A percentile compares a stretch with the other conserved stretches of the same genome.
phyloP scores from a whole-genome alignment of 2,113 vertebrate genomes.

The Grallaria varia region DNA sequence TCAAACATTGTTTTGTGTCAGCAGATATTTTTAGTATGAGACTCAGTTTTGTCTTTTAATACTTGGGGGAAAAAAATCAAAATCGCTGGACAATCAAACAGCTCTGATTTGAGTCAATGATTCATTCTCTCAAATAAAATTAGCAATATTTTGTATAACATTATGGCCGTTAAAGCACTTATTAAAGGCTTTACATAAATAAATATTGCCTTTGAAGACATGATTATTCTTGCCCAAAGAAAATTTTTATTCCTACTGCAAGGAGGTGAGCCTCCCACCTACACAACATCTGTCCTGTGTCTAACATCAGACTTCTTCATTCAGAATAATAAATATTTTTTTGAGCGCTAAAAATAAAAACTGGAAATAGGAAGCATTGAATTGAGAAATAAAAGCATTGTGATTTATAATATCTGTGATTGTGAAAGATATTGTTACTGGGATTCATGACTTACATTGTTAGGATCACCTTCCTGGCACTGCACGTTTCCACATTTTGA shows the following conservation, averaged over 20 bases:
- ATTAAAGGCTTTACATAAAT: background rate
- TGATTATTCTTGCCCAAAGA: background rate
- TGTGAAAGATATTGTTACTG: background rate
- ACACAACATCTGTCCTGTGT: background rate
- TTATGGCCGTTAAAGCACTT: background rate
- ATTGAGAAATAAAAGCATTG: background rate
- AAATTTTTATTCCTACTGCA: background rate
- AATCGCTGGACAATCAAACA: background rate
- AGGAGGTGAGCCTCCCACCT: background rate
- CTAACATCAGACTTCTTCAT: background rate
- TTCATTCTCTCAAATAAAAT: background rate
- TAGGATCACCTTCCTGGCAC: background rate
- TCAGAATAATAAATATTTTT: background rate
- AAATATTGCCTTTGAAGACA: background rate
- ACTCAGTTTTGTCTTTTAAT: background rate
- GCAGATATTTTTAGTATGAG: background rate
- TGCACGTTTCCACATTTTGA: background rate
- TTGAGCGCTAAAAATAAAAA: background rate
- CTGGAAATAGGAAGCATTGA: background rate
- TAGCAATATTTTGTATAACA: background rate
- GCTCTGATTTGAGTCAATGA: background rate
- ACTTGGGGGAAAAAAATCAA: background rate
- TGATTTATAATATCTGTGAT: background rate
- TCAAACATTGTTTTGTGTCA: background rate
- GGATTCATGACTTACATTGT: background rate